Conservation (phyloP, 2,113 vertebrate genomes). For the Tichodroma muraria region DNA sequence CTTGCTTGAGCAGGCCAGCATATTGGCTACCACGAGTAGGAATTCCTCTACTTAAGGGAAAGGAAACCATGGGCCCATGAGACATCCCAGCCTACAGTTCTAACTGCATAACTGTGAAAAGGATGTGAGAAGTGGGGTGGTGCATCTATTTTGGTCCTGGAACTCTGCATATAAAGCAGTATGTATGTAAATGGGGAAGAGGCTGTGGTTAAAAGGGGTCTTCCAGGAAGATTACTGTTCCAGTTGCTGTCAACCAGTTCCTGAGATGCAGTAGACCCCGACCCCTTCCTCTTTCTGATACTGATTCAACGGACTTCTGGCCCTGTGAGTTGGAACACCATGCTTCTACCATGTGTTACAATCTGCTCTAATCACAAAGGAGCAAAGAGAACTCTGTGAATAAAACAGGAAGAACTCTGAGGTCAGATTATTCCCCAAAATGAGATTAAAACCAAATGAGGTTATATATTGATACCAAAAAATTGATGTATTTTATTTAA, state of each 20-base stretch:
- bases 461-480: neutral
- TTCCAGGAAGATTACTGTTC: neutral
- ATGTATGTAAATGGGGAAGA: neutral
- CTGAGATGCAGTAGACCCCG: neutral
- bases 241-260: neutral
- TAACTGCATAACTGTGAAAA: neutral
- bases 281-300: neutral
- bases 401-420: neutral
- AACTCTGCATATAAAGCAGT: neutral
- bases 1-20: neutral
- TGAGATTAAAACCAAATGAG: neutral
- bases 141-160: neutral
- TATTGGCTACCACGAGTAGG: neutral
- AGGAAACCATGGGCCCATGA: neutral
- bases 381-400: neutral
- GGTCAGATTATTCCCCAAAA: neutral
- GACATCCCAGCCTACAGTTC: neutral
- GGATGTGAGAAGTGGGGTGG: accelerated
- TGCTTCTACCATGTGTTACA: neutral
- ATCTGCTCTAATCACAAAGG: neutral
- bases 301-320: neutral
- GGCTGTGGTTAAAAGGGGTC: neutral
- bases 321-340: neutral
- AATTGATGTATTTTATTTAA: neutral
- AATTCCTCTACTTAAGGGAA: neutral